phyloP scores from a whole-genome alignment of 2,113 vertebrate species.

The Pygoscelis antarcticus region DNA sequence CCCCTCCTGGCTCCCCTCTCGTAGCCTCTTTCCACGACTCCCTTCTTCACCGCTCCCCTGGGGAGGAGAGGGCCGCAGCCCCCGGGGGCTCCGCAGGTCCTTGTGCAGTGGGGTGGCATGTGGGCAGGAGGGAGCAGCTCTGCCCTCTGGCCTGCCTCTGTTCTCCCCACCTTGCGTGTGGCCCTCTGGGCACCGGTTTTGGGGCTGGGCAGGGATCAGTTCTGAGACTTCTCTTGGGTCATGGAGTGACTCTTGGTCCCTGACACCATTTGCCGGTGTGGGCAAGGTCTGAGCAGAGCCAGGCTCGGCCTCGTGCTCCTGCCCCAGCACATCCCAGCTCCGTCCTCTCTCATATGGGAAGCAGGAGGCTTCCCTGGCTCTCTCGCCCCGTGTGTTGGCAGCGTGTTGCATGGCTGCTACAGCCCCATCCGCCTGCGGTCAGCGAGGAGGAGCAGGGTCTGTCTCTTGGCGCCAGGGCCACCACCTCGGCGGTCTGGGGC shows the following conservation, averaged over 20 bases:
- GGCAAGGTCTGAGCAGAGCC: not conserved
- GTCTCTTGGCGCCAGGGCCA: not conserved
- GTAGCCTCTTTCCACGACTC: not conserved
- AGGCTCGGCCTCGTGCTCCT: not conserved
- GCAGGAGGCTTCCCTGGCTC: not conserved
- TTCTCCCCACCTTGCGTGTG: fast-evolving
- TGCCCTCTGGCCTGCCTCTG: not conserved
- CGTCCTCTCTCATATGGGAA: not conserved
- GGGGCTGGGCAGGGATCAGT: not conserved
- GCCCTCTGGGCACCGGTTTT: not conserved
- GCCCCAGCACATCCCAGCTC: fast-evolving
- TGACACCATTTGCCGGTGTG: fast-evolving
- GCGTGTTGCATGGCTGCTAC: fast-evolving
- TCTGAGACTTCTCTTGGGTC: not conserved
- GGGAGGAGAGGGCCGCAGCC: not conserved
- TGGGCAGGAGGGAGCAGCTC: not conserved
- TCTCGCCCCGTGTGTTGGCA: fast-evolving
- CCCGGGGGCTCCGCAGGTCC: not conserved
- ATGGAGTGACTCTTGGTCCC: not conserved
- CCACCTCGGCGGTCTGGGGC: not conserved
- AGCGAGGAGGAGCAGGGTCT: not conserved
- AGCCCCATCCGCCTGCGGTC: not conserved
- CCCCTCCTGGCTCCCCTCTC: not conserved
- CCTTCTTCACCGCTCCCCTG: not conserved
- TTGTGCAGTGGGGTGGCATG: not conserved